phyloP scores from a whole-genome alignment of 2,113 vertebrate species.

The Limnothrissa miodon region DNA sequence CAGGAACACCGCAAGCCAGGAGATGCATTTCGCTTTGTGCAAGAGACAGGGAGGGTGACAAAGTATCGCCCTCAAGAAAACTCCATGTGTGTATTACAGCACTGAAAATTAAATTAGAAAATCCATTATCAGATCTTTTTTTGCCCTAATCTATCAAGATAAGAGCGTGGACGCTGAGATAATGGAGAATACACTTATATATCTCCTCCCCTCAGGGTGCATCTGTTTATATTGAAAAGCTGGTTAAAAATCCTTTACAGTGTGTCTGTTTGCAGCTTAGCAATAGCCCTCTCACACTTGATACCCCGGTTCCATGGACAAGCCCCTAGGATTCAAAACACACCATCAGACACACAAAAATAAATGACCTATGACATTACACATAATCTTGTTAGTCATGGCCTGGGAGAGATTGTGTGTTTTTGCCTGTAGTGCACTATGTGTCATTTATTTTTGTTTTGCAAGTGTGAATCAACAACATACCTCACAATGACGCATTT shows the following conservation, averaged over 20 bases:
- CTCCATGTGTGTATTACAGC: slow-evolving; percentile 20
- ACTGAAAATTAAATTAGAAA: slow-evolving; percentile 30
- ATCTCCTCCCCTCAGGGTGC: background rate
- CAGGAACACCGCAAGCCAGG: background rate
- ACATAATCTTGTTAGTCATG: background rate
- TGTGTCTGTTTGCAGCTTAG: background rate
- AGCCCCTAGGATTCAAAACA: background rate
- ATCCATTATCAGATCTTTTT: slow-evolving; percentile 34
- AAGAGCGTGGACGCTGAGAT: slow-evolving; percentile 3
- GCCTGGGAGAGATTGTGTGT: background rate
- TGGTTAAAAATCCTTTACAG: background rate
- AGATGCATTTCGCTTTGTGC: background rate
- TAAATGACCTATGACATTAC: background rate
- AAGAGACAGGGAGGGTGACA: background rate
- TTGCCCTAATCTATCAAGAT: slow-evolving; percentile 27
- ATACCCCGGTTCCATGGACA: background rate
- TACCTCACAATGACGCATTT: slow-evolving; percentile 4
- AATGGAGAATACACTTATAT: slow-evolving; percentile 17
- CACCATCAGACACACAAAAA: background rate
- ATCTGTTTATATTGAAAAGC: slow-evolving; percentile 18
- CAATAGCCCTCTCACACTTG: background rate
- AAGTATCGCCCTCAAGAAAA: slow-evolving; percentile 18
- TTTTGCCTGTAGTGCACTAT: background rate
- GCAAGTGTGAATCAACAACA: slow-evolving; percentile 3
- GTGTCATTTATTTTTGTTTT: slow-evolving; percentile 12